Evolutionary conservation across 2,888 invertebrate genomes (phyloP), one percentile per base, ranked within the genome.

Genomic region (Protophormia terraenovae): DNA sequence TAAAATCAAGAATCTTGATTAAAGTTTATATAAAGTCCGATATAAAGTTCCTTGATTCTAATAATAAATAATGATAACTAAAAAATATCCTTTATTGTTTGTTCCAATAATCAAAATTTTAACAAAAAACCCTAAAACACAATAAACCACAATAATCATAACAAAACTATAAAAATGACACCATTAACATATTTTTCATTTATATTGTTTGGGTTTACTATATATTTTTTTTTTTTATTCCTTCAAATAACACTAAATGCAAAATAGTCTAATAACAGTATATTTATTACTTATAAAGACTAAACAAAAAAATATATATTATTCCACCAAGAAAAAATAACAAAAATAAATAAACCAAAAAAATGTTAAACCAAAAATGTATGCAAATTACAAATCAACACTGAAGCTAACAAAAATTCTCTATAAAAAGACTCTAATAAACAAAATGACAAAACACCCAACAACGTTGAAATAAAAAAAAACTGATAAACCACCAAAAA

Each of bases 341-440:
- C 5, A 53, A 19, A 62, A 12, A 62, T 22, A 45, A 10, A 47
- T 12, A 50, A 19, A 60, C 6, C 4, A 8, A 69, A 69, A 16
- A 69, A 24, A 38, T 14, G n/a, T n/a, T 66, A 14, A 64, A 82
- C 73, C 75, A 85, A 85, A 82, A 82, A 66, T 78, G 14, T 78
- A 85, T 85, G 78, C 75, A 85, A 82, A 85, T 79, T 79, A 71
- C 71, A 85, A 82, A 81, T 85, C 85, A 85, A 85, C 85, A 85
- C 82, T 79, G 47, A 64, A 38, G 16, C 45, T 35, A 27, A 19
- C 22, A 45, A 75, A 75, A 75, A 80, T 2, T 19, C 16, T n/a
- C n/a, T n/a, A n/a, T 32, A 75, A 50, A 53, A 55, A 73, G 53
- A 84, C n/a, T 76, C 10, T 16, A n/a, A 77, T 64, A 41, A 62